These are phyloP conservation scores for Datnioides undecimradiatus DNA, from an alignment of 2,113 vertebrate genomes.

Conservation along the genomic window DNA sequence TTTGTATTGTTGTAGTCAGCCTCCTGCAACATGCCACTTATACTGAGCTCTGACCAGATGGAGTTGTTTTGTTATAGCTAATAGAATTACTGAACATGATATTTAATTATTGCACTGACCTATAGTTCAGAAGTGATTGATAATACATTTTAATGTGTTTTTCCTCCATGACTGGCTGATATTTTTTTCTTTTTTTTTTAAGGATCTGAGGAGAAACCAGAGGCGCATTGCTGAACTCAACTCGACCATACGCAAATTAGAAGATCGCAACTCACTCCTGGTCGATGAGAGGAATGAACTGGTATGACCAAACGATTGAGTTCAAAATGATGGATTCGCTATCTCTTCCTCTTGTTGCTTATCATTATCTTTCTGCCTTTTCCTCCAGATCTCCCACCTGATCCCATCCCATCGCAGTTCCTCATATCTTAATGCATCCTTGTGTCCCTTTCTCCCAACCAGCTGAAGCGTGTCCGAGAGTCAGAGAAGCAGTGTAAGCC, in stretches of 20 bases:
- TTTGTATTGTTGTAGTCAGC: neutral
- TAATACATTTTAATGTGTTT: neutral
- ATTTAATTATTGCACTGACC: neutral
- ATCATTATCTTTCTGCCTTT: neutral
- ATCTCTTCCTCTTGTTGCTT: neutral
- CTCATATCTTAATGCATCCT: neutral
- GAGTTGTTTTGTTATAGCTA: neutral
- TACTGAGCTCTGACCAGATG: neutral
- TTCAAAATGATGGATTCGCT: neutral
- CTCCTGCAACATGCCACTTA: neutral
- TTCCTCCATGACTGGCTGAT: neutral
- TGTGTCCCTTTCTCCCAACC: conserved; percentile 20
- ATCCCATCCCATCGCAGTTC: neutral
- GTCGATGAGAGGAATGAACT: conserved; percentile 96
- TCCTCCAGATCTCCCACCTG: neutral
- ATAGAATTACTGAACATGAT: neutral
- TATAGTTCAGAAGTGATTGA: neutral
- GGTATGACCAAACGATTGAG: conserved; percentile 73
- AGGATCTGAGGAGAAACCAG: conserved; percentile 97
- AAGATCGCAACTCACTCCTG: conserved; percentile 94
- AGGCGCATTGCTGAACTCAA: conserved; percentile 95
- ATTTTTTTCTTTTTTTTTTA: neutral
- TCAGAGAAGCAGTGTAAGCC: conserved; percentile 97
- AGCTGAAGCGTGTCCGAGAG: conserved; percentile 97
- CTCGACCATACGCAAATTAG: conserved; percentile 93